A percentile compares a stretch with the other conserved stretches of the same genome.
Conservation (phyloP, 1,140 invertebrate species). For the Ruditapes philippinarum region DNA sequence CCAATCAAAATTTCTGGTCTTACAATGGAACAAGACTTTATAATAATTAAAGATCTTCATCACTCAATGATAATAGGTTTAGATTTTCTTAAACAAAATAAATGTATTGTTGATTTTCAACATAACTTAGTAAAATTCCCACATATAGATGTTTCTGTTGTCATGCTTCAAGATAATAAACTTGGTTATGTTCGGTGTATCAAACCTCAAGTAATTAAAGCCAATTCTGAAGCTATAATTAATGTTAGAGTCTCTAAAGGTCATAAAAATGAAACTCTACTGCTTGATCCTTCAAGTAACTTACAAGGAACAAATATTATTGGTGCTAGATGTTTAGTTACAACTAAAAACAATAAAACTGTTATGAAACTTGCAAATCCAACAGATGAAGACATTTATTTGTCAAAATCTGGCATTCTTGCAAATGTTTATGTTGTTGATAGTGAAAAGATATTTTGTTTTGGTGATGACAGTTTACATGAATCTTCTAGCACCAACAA, state of each 20-base stretch:
- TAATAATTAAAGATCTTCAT: constrained; percentile 64
- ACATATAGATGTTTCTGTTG: neutral
- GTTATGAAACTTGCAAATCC: constrained; percentile 60
- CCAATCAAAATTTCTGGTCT: constrained; percentile 9
- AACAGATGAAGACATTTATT: constrained; percentile 27
- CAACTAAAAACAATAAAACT: constrained; percentile 17
- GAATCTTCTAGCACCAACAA: neutral
- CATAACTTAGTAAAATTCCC: constrained; percentile 34
- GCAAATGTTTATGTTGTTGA: constrained; percentile 11
- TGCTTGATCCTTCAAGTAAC: constrained; percentile 56
- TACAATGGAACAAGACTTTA: neutral
- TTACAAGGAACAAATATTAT: constrained; percentile 32
- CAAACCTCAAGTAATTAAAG: constrained; percentile 11
- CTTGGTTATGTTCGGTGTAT: constrained; percentile 49
- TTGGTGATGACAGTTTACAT: neutral
- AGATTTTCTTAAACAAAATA: constrained; percentile 60
- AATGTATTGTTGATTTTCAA: constrained; percentile 47
- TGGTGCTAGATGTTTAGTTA: constrained; percentile 54
- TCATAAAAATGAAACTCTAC: constrained; percentile 38
- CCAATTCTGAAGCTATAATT: constrained; percentile 46
- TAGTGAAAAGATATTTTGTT: neutral
- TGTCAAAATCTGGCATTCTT: neutral
- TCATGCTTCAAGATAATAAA: constrained; percentile 4
- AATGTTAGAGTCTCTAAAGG: constrained; percentile 16
- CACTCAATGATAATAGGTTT: constrained; percentile 66